These are phyloP conservation scores for Ophion obscuratus DNA, from an alignment of 2,888 invertebrate genomes.

Conservation along the genomic window DNA sequence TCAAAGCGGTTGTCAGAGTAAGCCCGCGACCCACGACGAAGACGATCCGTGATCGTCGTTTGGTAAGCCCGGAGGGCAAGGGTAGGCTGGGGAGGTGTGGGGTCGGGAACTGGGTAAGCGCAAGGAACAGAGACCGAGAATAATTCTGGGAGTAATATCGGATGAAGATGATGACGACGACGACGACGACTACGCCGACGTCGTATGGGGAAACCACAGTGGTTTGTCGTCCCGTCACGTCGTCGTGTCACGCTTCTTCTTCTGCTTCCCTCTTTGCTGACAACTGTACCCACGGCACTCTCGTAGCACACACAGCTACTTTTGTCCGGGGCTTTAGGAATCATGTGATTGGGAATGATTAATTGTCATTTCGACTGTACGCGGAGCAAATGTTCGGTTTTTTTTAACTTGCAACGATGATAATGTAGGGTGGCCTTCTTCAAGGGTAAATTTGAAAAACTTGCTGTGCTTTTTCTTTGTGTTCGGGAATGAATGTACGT, in stretches of 20 bases:
- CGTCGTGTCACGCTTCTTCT: conserved; percentile 72
- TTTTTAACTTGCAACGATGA: background rate
- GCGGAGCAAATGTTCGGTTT: background rate
- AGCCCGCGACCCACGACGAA: conserved; percentile 62
- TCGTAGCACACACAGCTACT: background rate
- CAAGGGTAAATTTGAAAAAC: too few relatives aligned
- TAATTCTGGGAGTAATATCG: conserved; percentile 25
- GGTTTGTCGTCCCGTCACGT: conserved; percentile 74
- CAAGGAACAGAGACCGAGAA: background rate
- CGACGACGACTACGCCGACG: conserved; percentile 57
- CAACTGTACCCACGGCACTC: conserved; percentile 34
- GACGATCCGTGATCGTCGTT: conserved; percentile 54
- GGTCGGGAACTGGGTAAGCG: background rate
- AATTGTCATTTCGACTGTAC: background rate
- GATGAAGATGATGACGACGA: conserved; percentile 47
- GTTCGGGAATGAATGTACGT: too few relatives aligned
- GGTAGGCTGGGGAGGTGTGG: background rate
- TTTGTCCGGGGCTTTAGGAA: background rate
- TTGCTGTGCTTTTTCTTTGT: too few relatives aligned
- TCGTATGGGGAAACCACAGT: conserved; percentile 56
- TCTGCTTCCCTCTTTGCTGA: conserved; percentile 66
- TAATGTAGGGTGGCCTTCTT: background rate
- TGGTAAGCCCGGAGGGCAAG: conserved; percentile 19
- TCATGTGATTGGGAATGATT: background rate
- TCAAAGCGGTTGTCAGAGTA: conserved; percentile 66